A percentile compares a stretch with the other conserved stretches of the same genome.
Evolutionary conservation across 2,797 vertebrate species (phyloP).

Genomic region (Tauraco hartlaubi): DNA sequence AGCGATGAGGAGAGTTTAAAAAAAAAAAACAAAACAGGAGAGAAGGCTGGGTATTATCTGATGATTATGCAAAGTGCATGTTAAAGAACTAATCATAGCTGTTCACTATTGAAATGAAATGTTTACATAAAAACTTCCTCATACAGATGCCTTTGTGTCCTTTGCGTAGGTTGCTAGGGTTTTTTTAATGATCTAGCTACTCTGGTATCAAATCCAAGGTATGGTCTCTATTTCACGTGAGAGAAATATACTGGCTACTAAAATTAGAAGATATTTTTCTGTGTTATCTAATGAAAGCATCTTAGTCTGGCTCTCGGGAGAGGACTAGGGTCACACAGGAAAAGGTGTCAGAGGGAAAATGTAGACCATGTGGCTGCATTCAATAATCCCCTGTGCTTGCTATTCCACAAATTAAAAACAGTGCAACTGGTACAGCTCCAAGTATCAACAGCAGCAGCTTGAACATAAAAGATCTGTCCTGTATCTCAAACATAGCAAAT

Average conservation of each 20-base stretch:
- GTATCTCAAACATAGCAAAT: neutral
- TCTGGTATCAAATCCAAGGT: neutral
- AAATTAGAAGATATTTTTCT: neutral
- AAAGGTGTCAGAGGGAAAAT: neutral
- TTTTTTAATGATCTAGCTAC: conserved; percentile 19
- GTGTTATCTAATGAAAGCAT: neutral
- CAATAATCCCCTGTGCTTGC: neutral
- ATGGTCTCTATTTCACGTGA: neutral
- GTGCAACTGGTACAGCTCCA: neutral
- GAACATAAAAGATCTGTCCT: neutral
- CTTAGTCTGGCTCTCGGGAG: neutral
- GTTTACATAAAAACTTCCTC: neutral
- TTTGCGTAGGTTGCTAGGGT: neutral
- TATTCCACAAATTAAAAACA: conserved; percentile 28
- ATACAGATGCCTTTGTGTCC: neutral
- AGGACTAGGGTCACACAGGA: neutral
- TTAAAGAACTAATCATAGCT: neutral
- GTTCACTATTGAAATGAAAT: neutral
- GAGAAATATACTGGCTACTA: neutral
- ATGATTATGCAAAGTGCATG: neutral
- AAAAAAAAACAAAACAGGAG: neutral
- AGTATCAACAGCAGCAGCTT: neutral
- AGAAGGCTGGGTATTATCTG: neutral
- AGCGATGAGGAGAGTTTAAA: neutral
- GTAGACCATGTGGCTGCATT: neutral